Evolutionary conservation across 2,797 vertebrate genomes (phyloP).

Genomic region (Darevskia nairensis): DNA sequence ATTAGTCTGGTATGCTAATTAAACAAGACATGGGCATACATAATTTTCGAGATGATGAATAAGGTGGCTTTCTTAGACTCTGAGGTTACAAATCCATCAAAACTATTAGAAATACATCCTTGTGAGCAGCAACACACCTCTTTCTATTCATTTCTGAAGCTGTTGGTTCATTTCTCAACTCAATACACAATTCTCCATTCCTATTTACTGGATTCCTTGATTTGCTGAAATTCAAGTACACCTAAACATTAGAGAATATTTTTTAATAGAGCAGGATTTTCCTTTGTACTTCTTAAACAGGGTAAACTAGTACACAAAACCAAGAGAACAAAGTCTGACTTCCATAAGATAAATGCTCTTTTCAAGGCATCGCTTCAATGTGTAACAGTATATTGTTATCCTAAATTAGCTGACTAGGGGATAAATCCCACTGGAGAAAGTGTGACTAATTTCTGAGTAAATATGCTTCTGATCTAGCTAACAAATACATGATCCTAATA

Average conservation of each 20-base stretch:
- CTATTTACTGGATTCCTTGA: background rate
- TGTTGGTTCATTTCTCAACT: constrained; percentile 6
- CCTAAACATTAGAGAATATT: background rate
- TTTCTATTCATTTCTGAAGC: background rate
- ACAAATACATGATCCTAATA: background rate
- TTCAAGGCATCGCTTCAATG: no score
- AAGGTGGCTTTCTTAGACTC: background rate
- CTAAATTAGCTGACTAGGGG: background rate
- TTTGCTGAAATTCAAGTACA: background rate
- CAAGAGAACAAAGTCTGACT: constrained; percentile 2
- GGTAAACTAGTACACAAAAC: background rate
- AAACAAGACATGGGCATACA: background rate
- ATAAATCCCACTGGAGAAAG: background rate
- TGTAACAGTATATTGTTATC: background rate
- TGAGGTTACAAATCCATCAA: background rate
- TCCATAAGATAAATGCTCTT: background rate
- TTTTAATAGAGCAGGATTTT: background rate
- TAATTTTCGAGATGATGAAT: background rate
- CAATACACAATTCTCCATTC: background rate
- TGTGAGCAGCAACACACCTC: background rate
- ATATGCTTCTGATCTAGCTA: background rate
- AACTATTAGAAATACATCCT: background rate
- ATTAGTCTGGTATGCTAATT: constrained; percentile 17
- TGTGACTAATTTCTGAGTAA: background rate
- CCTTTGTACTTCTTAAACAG: background rate